Evolutionary conservation across 2,888 invertebrate genomes (phyloP), one percentile per base, ranked within the genome.

Genomic region (Ligdia adustata): DNA sequence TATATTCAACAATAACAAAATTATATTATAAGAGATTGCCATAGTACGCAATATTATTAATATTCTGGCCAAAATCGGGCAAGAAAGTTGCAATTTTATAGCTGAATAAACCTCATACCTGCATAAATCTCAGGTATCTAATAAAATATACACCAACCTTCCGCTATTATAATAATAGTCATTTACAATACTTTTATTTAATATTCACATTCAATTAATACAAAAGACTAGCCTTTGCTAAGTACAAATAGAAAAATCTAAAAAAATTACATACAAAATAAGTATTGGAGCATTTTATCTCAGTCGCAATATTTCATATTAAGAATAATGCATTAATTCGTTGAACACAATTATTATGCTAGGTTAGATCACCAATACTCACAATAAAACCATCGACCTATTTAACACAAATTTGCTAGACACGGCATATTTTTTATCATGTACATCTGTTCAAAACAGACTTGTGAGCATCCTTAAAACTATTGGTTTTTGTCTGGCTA

Each of bases 181-280:
- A 85, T 84, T 81, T 83, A 83, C 81, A 69, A 22, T 65, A 67
- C 65, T 62, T 69, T 69, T 64, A 69, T 60, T 66, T 69, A 81
- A 82, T 83, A 86, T 83, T 83, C 83, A 84, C 80, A 85, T 75
- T 79, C 74, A 70, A 77, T 78, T 76, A 72, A 57, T 47, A 57
- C 57, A 78, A 75, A 72, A 79, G 89, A 90, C 89, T 90, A 90
- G 89, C 87, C 86, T 70, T 84, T 76, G 87, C 89, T 87, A 88
- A 87, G 82, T 80, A 79, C 62, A 61, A 15, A 56, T 62, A 64
- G 64, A 66, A 69, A 62, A 33, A 76, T 75, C 72, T 82, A 85
- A 26, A 85, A 16, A 79, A 87, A 84, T 83, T 52, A 46, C 41
- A 52, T 42, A 42, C 12, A 38, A 40, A 46, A 18, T 27, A 50